A percentile compares a stretch with the other conserved stretches of the same genome.
Evolutionary conservation across 2,888 invertebrate genomes (phyloP).

Genomic region (Macaria notata): DNA sequence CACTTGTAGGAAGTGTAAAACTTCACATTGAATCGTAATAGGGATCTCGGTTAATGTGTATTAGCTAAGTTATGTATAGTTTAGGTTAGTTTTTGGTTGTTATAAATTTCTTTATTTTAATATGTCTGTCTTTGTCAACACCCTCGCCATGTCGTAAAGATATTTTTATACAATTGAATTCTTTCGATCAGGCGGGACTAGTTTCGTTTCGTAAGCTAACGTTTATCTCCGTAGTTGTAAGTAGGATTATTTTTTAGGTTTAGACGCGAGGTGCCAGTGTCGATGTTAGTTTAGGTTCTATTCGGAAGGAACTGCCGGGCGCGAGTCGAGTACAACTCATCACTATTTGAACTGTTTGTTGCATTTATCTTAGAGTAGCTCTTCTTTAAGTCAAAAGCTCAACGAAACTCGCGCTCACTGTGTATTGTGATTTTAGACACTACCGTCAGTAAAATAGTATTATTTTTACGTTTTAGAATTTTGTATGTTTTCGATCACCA

Average conservation of each 20-base stretch:
- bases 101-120: too few species aligned
- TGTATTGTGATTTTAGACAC: constrained; percentile 36
- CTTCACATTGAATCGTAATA: too few species aligned
- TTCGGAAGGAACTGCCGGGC: not conserved
- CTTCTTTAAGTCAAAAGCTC: too few species aligned
- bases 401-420: constrained; percentile 13
- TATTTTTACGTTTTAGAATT: constrained; percentile 36
- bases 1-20: too few species aligned
- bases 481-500: constrained; percentile 1
- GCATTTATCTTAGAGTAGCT: not conserved
- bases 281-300: constrained; percentile 17
- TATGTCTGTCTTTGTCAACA: too few species aligned
- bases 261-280: constrained; percentile 34
- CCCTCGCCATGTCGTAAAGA: too few species aligned
- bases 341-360: not conserved
- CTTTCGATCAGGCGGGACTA: too few species aligned
- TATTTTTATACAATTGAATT: too few species aligned
- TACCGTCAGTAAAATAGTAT: constrained; percentile 42
- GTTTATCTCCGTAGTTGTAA: constrained; percentile 34
- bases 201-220: constrained; percentile 20
- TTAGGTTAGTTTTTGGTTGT: too few species aligned
- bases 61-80: too few species aligned
- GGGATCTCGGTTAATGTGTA: too few species aligned
- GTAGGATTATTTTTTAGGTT: constrained; percentile 33
- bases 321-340: not conserved